Evolutionary conservation across 2,113 vertebrate genomes (phyloP), one percentile per base, ranked within the genome.

Genomic region (Pachyramphus minor): DNA sequence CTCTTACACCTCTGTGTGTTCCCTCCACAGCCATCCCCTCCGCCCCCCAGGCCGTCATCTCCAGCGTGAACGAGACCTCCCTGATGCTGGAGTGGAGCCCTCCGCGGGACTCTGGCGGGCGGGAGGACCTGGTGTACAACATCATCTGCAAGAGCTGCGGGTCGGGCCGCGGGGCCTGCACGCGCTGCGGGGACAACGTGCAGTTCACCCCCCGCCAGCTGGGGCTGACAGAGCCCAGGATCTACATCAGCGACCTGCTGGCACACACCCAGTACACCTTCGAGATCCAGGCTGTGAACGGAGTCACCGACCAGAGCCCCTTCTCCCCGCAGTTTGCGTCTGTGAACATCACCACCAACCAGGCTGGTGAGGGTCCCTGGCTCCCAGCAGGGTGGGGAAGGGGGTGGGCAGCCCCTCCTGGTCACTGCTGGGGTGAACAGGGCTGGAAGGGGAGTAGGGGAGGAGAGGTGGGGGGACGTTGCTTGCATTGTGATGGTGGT

Each of bases 281-380:
- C 3, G 99, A 99, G 97, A 98, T 99, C 95, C 99, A 99, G 92
- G 99, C 99, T 0, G 99, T 99, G 49, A 99, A 99, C 0, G 99
- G 99, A 0, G 99, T 99, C 83, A 99, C 99, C 0, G 99, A 99
- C 97, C 99, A 99, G 98, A 99, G 99, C 87, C 99, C 98, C 23
- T 99, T 99, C 96, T 99, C 99, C 0, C 99, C 99, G 0, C 99
- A 99, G 88, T 99, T 98, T 13, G 95, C 99, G 2, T 98, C 99
- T 0, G 99, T 99, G 86, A 99, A 99, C 96, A 99, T 99, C 97
- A 99, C 99, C 96, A 99, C 99, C 95, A 99, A 99, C 97, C 99
- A 99, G 93, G 99, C 99, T 1, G 99, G 99, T 99, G 91, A 98
- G 99, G 25, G 6, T 15, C 50, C 50, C 50, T 0, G 30, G 33